phyloP scores from a whole-genome alignment of 2,888 invertebrate genomes.

The Sepiola atlantica region DNA sequence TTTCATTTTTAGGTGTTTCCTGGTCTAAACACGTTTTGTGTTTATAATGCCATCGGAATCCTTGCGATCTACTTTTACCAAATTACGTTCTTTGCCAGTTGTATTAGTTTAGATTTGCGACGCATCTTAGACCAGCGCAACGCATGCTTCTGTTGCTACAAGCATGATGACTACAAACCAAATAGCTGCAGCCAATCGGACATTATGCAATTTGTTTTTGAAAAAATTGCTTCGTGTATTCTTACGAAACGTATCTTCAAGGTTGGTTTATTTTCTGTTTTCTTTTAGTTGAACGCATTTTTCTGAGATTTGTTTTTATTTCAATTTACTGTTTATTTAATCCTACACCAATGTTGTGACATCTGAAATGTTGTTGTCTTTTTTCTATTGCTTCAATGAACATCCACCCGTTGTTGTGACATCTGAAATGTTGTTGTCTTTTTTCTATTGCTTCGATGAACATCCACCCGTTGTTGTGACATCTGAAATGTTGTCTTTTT shows the following conservation, averaged over 20 bases:
- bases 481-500: too few species aligned
- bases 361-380: too few species aligned
- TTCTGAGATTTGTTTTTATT: neutral
- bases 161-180: slow-evolving; percentile 78
- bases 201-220: slow-evolving; percentile 79
- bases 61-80: slow-evolving; percentile 81
- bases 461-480: too few species aligned
- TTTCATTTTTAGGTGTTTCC: slow-evolving; percentile 81
- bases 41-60: slow-evolving; percentile 86
- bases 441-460: too few species aligned
- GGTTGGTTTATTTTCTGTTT: slow-evolving; percentile 69
- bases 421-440: too few species aligned
- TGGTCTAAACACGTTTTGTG: slow-evolving; percentile 86
- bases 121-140: slow-evolving; percentile 64
- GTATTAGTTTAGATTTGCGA: slow-evolving; percentile 83
- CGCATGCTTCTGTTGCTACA: slow-evolving; percentile 79
- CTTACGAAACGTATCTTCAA: slow-evolving; percentile 83
- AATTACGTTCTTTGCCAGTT: slow-evolving; percentile 87
- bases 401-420: too few species aligned
- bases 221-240: slow-evolving; percentile 80
- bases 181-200: slow-evolving; percentile 78
- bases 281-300: neutral
- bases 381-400: too few species aligned
- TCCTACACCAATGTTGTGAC: too few species aligned
- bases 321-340: neutral